A percentile compares a stretch with the other conserved stretches of the same genome.
These are phyloP conservation scores for Camelus bactrianus DNA, from an alignment of 2,113 vertebrate species.

Conservation along the genomic window DNA sequence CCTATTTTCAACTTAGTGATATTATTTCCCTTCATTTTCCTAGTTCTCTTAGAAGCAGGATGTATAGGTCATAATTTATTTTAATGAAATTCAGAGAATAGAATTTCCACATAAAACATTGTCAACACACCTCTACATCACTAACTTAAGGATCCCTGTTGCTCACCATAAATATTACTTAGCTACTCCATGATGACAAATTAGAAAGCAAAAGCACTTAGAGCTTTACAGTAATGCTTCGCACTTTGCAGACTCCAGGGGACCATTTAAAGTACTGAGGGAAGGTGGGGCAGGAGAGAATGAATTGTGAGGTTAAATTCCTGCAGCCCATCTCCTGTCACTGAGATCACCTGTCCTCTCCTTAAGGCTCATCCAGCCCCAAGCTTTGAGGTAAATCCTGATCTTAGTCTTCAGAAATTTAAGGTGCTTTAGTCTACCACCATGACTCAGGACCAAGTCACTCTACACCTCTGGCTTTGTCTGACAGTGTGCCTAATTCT, in stretches of 20 bases:
- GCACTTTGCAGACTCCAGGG: slow-evolving; percentile 57
- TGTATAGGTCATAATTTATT: slow-evolving; percentile 45
- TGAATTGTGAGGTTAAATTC: slow-evolving; percentile 14
- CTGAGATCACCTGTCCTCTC: neutral
- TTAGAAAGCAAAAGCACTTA: slow-evolving; percentile 68
- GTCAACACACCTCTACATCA: neutral
- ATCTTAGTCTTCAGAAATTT: neutral
- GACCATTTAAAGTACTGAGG: slow-evolving; percentile 45
- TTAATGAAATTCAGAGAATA: slow-evolving; percentile 64
- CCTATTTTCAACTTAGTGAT: slow-evolving; percentile 18
- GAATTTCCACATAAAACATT: slow-evolving; percentile 58
- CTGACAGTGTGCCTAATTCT: neutral
- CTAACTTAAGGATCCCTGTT: slow-evolving; percentile 63
- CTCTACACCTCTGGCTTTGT: neutral
- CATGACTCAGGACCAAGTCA: slow-evolving; percentile 2
- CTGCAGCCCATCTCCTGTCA: neutral
- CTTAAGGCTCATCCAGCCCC: neutral
- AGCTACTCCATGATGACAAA: slow-evolving; percentile 65
- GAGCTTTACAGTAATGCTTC: slow-evolving; percentile 40
- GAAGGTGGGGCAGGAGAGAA: neutral
- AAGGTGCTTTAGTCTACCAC: neutral
- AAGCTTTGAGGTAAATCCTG: slow-evolving; percentile 36
- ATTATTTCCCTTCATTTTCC: slow-evolving; percentile 50
- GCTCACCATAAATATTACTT: slow-evolving; percentile 67
- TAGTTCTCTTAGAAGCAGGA: slow-evolving; percentile 1